Percentiles rank a stretch among this genome's conserved stretches.
Evolutionary conservation across 2,888 invertebrate species (phyloP).

Genomic region (Tetranychus piercei): DNA sequence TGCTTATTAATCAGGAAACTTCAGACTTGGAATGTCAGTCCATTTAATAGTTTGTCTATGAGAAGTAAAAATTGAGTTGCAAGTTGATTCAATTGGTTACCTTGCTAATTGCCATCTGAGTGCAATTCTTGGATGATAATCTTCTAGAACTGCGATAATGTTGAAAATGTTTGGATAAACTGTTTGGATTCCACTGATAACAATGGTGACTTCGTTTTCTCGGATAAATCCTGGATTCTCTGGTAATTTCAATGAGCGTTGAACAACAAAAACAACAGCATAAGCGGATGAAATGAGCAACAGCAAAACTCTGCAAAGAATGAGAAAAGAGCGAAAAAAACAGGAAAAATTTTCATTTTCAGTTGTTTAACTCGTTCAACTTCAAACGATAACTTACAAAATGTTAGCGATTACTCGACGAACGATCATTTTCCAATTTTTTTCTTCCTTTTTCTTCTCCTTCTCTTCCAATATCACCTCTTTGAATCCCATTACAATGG

Average conservation of each 20-base stretch:
- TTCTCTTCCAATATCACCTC: slow-evolving; percentile 49
- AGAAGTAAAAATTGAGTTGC: too few relatives aligned
- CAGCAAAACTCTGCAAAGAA: slow-evolving; percentile 40
- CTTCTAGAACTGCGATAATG: slow-evolving; percentile 52
- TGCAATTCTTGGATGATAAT: slow-evolving; percentile 81
- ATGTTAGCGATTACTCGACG: slow-evolving; percentile 64
- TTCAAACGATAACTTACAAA: slow-evolving; percentile 33
- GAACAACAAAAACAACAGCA: slow-evolving; percentile 64
- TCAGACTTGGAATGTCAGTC: too few relatives aligned
- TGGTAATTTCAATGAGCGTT: slow-evolving; percentile 39
- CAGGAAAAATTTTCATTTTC: not conserved
- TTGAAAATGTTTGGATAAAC: slow-evolving; percentile 81
- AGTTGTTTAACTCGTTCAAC: too few relatives aligned
- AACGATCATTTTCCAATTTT: slow-evolving; percentile 56
- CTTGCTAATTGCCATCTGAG: slow-evolving; percentile 70
- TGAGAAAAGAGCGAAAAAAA: too few relatives aligned
- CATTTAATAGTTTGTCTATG: too few relatives aligned
- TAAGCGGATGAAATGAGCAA: slow-evolving; percentile 65
- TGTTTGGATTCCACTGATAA: slow-evolving; percentile 67
- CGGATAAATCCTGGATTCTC: slow-evolving; percentile 53
- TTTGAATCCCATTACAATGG: slow-evolving; percentile 71
- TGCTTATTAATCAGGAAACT: too few relatives aligned
- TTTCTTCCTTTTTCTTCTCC: slow-evolving; percentile 54
- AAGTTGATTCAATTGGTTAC: slow-evolving; percentile 37
- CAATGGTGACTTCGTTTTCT: slow-evolving; percentile 71